Conservation (phyloP, 2,888 invertebrate species). For the Cepaea hortensis region DNA sequence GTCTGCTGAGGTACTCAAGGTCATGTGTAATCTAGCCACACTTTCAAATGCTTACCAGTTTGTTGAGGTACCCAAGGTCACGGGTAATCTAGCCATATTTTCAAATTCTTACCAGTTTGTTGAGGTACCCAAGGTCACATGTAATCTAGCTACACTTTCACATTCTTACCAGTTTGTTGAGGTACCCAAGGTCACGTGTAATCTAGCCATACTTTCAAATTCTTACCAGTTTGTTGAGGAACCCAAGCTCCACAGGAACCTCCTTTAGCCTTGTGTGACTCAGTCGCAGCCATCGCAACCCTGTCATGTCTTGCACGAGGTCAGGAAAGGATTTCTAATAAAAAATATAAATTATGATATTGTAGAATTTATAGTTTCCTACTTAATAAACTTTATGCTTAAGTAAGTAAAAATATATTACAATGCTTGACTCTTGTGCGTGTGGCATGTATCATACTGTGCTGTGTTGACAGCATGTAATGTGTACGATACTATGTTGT, state of each 20-base stretch:
- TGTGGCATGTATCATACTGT: too few species aligned
- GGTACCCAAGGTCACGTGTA: conserved; percentile 90
- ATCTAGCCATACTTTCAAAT: conserved; percentile 72
- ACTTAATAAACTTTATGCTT: too few species aligned
- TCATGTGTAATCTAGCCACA: conserved; percentile 79
- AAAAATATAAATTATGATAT: conserved; percentile 16
- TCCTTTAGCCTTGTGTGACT: conserved; percentile 91
- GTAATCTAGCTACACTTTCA: neutral
- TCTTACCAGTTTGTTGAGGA: conserved; percentile 90
- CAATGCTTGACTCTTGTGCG: too few species aligned
- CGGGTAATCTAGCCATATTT: conserved; percentile 79
- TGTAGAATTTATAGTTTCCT: too few species aligned
- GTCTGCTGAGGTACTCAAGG: conserved; percentile 85
- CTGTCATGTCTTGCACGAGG: conserved; percentile 92
- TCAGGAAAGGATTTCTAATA: conserved; percentile 69
- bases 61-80: conserved; percentile 81
- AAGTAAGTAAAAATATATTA: too few species aligned
- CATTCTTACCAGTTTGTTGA: conserved; percentile 88
- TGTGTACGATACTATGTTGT: too few species aligned
- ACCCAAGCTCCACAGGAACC: conserved; percentile 89
- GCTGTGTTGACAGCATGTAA: too few species aligned
- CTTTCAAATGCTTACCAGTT: conserved; percentile 52
- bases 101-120: conserved; percentile 84
- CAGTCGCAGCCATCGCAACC: conserved; percentile 96
- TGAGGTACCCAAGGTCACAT: too few species aligned